Base-by-base conservation (phyloP, 1,140 invertebrate genomes). In the Pseudobourletiella spinata region DNA sequence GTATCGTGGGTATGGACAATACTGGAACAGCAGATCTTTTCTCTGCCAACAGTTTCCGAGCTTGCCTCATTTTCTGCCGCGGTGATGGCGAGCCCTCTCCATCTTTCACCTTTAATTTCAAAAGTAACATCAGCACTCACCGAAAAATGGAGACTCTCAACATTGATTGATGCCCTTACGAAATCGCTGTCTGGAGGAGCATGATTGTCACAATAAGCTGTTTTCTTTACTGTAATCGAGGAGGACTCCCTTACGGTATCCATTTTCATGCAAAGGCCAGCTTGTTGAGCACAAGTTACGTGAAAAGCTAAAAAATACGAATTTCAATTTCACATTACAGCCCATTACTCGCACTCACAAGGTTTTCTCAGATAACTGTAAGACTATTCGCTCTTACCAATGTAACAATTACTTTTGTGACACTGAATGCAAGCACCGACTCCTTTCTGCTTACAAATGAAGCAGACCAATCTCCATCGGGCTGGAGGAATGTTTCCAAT, bases 391-490 rank as follows among this genome's bases (percentile, higher is more conserved):
- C n/a, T n/a, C n/a, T n/a, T 61, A 74, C 73, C 74, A 60, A 89
- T 88, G 72, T 96, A 98, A 75, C 95, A 98, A 74, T 91, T 96
- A 64, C 84, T 87, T 71, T 93, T 91, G 73, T 97, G 91, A 75
- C 96, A 99, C 76, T 99, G 96, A 67, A 99, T 98, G 72, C 95
- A 99, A 1, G 95, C 95, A 0, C 96, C 96, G 0, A 87, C 85
- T 44, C 88, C 86, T 65, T 90, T 83, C 73, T 95, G 88, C 74
- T 96, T 97, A 76, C 96, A 99, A 55, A 99, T 89, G 72, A 92
- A 97, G 73, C 96, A 99, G 1, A 86, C 87, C 1, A 99, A 79
- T 72, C 91, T 91, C 91, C 93, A 97, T 16, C 95, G 81, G 0
- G 95, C 94, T 16, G 90, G 80, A 1, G 95, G 94, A 72, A 99